Percentiles rank a stretch among this genome's conserved stretches.
Conservation (phyloP, 2,797 vertebrate species). For the Apogon hyalosoma region DNA sequence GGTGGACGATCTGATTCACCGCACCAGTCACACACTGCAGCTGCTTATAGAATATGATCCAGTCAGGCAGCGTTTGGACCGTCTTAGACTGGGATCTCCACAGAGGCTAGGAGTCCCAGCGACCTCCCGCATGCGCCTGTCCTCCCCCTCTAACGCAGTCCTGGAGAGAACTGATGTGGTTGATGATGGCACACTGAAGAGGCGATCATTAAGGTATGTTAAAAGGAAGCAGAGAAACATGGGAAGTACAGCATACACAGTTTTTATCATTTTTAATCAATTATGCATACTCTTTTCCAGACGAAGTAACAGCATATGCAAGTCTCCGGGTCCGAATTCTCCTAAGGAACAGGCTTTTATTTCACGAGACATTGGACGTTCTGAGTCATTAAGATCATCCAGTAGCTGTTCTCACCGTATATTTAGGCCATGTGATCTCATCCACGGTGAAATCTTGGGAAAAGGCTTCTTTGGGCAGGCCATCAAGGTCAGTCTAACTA, state of each 20-base stretch:
- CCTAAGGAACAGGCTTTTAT: slow-evolving; percentile 87
- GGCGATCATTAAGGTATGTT: slow-evolving; percentile 91
- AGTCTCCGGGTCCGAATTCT: slow-evolving; percentile 91
- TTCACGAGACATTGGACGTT: slow-evolving; percentile 90
- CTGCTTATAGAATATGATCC: slow-evolving; percentile 96
- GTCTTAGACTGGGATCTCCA: slow-evolving; percentile 86
- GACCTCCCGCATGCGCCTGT: slow-evolving; percentile 84
- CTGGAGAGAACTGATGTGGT: slow-evolving; percentile 88
- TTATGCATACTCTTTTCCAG: slow-evolving; percentile 68
- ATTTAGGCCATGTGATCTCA: slow-evolving; percentile 94
- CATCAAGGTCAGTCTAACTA: slow-evolving; percentile 87
- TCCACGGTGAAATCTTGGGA: slow-evolving; percentile 92
- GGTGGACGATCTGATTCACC: slow-evolving; percentile 93
- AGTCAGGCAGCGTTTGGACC: slow-evolving; percentile 90
- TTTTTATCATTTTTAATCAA: not conserved
- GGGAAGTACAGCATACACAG: not conserved
- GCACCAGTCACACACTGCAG: slow-evolving; percentile 93
- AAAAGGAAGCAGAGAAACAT: not conserved
- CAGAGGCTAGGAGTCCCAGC: slow-evolving; percentile 79
- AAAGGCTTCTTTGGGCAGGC: slow-evolving; percentile 96
- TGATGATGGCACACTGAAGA: slow-evolving; percentile 87
- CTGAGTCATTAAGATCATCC: slow-evolving; percentile 91
- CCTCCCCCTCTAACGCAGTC: slow-evolving; percentile 82
- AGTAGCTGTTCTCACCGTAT: slow-evolving; percentile 94
- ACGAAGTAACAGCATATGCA: slow-evolving; percentile 94